A percentile compares a stretch with the other conserved stretches of the same genome.
phyloP scores from a whole-genome alignment of 2,797 vertebrate genomes.

The Alfaro cultratus region DNA sequence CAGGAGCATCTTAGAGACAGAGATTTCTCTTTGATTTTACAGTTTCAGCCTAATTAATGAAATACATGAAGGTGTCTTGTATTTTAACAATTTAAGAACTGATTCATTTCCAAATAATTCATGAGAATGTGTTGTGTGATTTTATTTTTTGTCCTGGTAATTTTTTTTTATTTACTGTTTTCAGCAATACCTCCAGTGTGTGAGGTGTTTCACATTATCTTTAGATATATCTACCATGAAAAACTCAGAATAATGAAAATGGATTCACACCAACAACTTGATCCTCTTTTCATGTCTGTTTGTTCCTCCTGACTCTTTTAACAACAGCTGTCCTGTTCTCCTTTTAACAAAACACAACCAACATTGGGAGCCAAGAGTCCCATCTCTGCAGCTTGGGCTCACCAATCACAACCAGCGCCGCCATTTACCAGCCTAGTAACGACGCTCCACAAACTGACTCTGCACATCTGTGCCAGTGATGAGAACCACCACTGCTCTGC shows the following conservation, averaged over 20 bases:
- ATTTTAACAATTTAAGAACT: not conserved
- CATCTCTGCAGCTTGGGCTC: not conserved
- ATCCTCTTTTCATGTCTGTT: constrained; percentile 14
- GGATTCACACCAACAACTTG: not conserved
- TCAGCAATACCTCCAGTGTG: not conserved
- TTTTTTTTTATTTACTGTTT: not conserved
- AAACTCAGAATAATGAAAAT: not conserved
- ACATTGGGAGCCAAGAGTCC: not conserved
- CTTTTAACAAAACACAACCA: not conserved
- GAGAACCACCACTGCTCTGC: constrained; percentile 48
- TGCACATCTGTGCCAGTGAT: constrained; percentile 40
- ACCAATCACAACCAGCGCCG: not conserved
- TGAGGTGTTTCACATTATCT: not conserved
- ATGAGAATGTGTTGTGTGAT: not conserved
- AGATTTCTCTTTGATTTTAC: not conserved
- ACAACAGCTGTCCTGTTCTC: constrained; percentile 7
- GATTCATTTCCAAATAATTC: not conserved
- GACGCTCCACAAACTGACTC: not conserved
- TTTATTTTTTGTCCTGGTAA: not conserved
- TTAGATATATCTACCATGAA: not conserved
- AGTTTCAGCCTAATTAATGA: not conserved
- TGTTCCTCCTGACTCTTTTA: not conserved
- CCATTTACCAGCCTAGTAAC: constrained; percentile 17
- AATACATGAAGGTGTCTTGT: not conserved
- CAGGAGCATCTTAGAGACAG: too few species aligned